Percentiles rank a stretch among this genome's conserved stretches.
phyloP scores from a whole-genome alignment of 2,888 invertebrate genomes.

The Stenotaenia linearis region DNA sequence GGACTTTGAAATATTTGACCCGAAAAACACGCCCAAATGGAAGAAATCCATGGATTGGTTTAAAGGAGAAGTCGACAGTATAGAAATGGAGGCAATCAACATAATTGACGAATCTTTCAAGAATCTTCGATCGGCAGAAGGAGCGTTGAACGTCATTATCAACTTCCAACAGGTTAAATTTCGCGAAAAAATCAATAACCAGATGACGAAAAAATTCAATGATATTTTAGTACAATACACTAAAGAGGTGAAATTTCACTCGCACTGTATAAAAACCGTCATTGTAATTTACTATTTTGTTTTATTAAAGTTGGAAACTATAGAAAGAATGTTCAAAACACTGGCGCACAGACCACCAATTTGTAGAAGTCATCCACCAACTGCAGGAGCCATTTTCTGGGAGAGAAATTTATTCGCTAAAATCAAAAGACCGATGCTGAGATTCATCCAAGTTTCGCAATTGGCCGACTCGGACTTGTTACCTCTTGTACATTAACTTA shows the following conservation, averaged over 20 bases:
- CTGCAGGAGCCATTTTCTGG: slow-evolving; percentile 83
- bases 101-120: slow-evolving; percentile 83
- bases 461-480: slow-evolving; percentile 65
- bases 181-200: slow-evolving; percentile 63
- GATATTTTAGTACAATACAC: slow-evolving; percentile 77
- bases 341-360: slow-evolving; percentile 58
- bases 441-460: slow-evolving; percentile 69
- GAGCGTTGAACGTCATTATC: slow-evolving; percentile 69
- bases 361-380: slow-evolving; percentile 68
- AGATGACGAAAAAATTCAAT: slow-evolving; percentile 74
- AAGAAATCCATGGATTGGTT: slow-evolving; percentile 72
- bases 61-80: slow-evolving; percentile 61
- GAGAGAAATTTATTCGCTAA: slow-evolving; percentile 69
- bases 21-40: slow-evolving; percentile 77
- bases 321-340: slow-evolving; percentile 43
- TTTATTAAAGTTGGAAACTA: slow-evolving; percentile 27
- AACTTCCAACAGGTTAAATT: slow-evolving; percentile 76
- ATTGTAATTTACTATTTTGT: too few species aligned
- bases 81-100: slow-evolving; percentile 74
- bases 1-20: slow-evolving; percentile 75
- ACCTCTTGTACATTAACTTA: slow-evolving; percentile 51
- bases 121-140: slow-evolving; percentile 70
- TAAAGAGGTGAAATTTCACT: slow-evolving; percentile 59
- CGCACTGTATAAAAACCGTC: too few species aligned
- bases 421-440: slow-evolving; percentile 71